A percentile compares a stretch with the other conserved stretches of the same genome.
phyloP scores from a whole-genome alignment of 1,140 invertebrate species.

The Pseudomyrmex concolor region DNA sequence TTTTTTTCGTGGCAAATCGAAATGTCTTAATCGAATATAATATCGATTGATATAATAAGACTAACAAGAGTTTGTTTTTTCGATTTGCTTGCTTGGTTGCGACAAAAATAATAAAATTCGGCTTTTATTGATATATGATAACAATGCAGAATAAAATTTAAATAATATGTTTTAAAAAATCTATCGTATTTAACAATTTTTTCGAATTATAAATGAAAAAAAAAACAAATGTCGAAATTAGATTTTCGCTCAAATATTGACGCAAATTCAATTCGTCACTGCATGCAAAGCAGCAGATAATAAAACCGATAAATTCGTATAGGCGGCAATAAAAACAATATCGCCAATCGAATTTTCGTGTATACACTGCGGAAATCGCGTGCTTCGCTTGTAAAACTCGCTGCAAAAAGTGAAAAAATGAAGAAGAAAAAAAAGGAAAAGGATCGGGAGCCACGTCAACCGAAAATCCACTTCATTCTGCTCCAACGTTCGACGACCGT shows the following conservation, averaged over 20 bases:
- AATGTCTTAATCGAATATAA: no score
- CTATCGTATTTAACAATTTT: not conserved
- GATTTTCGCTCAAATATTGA: not conserved
- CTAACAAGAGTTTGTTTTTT: no score
- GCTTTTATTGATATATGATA: no score
- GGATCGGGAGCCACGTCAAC: slow-evolving; percentile 45
- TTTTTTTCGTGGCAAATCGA: no score
- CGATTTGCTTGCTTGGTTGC: no score
- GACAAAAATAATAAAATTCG: no score
- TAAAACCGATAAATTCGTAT: slow-evolving; percentile 32
- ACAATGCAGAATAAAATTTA: no score
- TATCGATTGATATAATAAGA: no score
- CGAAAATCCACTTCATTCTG: slow-evolving; percentile 42
- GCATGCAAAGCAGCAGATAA: not conserved
- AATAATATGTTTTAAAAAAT: no score
- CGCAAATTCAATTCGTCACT: not conserved
- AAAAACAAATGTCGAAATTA: not conserved
- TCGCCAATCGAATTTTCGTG: slow-evolving; percentile 26
- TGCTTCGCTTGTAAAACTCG: slow-evolving; percentile 21
- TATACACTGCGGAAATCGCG: slow-evolving; percentile 30
- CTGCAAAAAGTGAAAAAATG: slow-evolving; percentile 17
- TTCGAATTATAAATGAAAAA: no score
- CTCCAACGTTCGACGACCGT: not conserved
- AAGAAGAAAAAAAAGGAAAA: not conserved
- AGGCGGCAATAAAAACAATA: slow-evolving; percentile 31